Conservation (phyloP, 2,797 vertebrate species). For the Cryptoprocta ferox region DNA sequence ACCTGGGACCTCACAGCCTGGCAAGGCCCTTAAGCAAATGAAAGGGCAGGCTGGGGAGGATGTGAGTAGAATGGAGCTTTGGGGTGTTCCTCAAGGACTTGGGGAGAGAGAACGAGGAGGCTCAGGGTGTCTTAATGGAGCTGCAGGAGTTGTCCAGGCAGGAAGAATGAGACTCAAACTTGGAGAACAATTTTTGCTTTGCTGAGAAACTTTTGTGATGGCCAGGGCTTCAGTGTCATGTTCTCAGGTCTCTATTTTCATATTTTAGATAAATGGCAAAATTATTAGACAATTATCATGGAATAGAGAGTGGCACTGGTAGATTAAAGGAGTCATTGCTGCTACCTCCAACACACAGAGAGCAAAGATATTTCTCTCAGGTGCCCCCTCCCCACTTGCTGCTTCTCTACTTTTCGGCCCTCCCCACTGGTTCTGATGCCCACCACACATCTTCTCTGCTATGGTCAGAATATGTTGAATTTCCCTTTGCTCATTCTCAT, state of each 20-base stretch:
- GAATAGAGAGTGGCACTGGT: not conserved
- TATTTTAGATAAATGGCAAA: constrained; percentile 3
- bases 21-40: not conserved
- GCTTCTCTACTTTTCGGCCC: not conserved
- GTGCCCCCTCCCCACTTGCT: accelerated
- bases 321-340: not conserved
- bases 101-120: not conserved
- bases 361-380: not conserved
- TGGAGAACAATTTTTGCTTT: constrained; percentile 13
- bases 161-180: not conserved
- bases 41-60: not conserved
- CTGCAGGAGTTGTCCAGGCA: not conserved
- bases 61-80: not conserved
- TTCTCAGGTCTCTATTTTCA: not conserved
- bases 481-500: not conserved
- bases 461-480: not conserved
- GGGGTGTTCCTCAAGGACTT: not conserved
- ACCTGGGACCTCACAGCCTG: not conserved
- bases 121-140: not conserved
- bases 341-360: not conserved
- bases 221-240: not conserved
- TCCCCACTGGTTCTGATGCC: not conserved
- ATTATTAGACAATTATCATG: not conserved
- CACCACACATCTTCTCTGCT: not conserved
- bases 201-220: not conserved